Evolutionary conservation across 2,888 invertebrate genomes (phyloP).

Genomic region (Antheraea assamensis): DNA sequence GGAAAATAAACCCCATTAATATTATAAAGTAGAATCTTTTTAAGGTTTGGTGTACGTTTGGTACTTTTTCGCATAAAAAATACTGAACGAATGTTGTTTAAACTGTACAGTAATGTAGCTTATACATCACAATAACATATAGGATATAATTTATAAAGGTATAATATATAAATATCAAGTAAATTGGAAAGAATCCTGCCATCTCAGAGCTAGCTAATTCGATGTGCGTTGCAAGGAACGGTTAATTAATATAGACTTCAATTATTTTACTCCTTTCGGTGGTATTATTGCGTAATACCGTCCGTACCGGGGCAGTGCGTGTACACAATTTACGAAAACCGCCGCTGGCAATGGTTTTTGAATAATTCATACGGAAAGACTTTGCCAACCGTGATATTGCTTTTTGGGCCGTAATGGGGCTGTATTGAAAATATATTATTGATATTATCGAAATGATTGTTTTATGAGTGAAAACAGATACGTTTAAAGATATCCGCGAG

Average conservation of each 20-base stretch:
- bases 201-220: too few species aligned
- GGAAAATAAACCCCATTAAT: too few species aligned
- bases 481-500: conserved; percentile 5
- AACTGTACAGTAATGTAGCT: too few species aligned
- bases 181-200: too few species aligned
- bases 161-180: too few species aligned
- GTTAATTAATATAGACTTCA: background rate
- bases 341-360: conserved; percentile 37
- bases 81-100: too few species aligned
- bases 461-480: conserved; percentile 19
- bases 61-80: too few species aligned
- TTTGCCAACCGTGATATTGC: conserved; percentile 26
- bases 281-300: background rate
- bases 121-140: too few species aligned
- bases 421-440: conserved; percentile 20
- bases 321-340: conserved; percentile 46
- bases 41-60: too few species aligned
- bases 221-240: too few species aligned
- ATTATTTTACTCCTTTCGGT: background rate
- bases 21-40: too few species aligned
- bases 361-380: conserved; percentile 34
- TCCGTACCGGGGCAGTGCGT: conserved; percentile 33
- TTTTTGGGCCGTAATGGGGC: conserved; percentile 18
- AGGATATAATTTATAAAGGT: too few species aligned
- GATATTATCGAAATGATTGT: conserved; percentile 22